These are phyloP conservation scores for Drosophila meridiana DNA, from an alignment of 2,888 invertebrate species.

Conservation along the genomic window DNA sequence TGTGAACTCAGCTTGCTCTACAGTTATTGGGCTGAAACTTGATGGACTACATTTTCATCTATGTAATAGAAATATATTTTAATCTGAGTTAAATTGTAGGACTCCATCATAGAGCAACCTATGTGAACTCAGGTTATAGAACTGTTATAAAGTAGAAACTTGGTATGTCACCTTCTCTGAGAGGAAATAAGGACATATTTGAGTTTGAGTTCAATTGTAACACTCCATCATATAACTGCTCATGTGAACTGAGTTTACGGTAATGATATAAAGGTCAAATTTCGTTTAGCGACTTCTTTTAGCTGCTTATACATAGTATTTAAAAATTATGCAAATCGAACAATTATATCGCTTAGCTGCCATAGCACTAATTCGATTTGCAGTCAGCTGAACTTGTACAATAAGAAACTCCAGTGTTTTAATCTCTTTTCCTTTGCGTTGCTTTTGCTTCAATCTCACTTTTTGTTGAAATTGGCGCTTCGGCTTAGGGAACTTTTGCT, in stretches of 20 bases:
- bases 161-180: background rate
- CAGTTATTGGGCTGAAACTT: background rate
- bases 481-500: slow-evolving; percentile 15
- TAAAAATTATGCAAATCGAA: background rate
- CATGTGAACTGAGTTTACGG: background rate
- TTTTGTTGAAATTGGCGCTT: slow-evolving; percentile 31
- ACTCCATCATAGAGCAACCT: background rate
- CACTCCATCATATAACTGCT: background rate
- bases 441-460: background rate
- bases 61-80: too few relatives aligned
- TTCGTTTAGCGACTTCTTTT: background rate
- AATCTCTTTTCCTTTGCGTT: slow-evolving; percentile 5
- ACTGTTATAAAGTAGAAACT: background rate
- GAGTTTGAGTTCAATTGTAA: background rate
- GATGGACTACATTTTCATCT: too few relatives aligned
- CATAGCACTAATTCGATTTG: background rate
- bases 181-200: too few relatives aligned
- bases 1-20: background rate
- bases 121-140: slow-evolving; percentile 14
- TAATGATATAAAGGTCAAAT: background rate
- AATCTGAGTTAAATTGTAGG: background rate
- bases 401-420: background rate
- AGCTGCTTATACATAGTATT: background rate
- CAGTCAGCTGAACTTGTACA: background rate
- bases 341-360: too few relatives aligned